phyloP scores from a whole-genome alignment of 2,113 vertebrate genomes.

The Ptilonorhynchus violaceus region DNA sequence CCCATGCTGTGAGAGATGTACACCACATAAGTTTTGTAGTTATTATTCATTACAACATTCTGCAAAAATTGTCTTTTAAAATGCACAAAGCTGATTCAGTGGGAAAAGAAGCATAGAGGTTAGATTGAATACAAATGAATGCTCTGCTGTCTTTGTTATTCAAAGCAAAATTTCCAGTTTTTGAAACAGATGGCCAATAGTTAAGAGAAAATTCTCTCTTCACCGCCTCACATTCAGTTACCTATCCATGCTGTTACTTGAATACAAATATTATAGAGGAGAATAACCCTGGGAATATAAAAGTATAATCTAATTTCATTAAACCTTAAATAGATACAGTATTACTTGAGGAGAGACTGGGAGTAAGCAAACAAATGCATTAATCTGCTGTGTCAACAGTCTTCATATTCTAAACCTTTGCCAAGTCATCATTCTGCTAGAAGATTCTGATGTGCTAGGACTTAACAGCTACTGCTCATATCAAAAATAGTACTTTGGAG shows the following conservation, averaged over 20 bases:
- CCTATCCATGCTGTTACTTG: not conserved
- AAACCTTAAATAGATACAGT: not conserved
- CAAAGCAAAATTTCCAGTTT: not conserved
- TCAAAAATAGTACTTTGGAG: not conserved
- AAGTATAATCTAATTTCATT: not conserved
- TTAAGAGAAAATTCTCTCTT: not conserved
- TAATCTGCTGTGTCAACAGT: conserved; percentile 18
- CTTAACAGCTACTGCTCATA: not conserved
- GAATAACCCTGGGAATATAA: not conserved
- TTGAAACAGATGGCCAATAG: not conserved
- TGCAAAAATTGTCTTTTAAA: not conserved
- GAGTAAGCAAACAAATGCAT: not conserved
- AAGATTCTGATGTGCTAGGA: not conserved
- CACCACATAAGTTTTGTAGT: not conserved
- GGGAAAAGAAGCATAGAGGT: not conserved
- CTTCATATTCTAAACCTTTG: not conserved
- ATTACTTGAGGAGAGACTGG: not conserved
- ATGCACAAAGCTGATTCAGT: not conserved
- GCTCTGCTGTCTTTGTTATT: not conserved
- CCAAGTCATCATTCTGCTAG: not conserved
- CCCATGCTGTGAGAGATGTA: not conserved
- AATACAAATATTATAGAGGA: not conserved
- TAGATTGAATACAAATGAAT: not conserved
- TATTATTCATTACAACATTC: not conserved
- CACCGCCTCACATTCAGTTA: not conserved